Evolutionary conservation across 1,140 invertebrate genomes (phyloP).

Genomic region (Heliconius congener): DNA sequence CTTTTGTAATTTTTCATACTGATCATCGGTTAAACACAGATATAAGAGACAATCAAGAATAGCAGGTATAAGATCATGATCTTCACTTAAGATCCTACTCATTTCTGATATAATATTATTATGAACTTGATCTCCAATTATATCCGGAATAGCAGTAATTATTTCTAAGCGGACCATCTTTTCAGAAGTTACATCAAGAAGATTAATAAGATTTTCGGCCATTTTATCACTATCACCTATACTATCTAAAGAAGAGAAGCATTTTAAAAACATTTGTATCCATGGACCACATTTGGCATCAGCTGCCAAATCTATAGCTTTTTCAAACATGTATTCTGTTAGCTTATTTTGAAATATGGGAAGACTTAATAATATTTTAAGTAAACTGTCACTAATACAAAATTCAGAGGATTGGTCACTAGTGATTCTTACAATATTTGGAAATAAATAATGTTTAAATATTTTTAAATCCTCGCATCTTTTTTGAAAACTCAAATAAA

Average conservation of each 20-base stretch:
- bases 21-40: constrained; percentile 67
- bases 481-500: constrained; percentile 62
- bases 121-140: constrained; percentile 72
- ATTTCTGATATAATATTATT: constrained; percentile 71
- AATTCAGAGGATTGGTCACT: constrained; percentile 54
- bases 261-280: constrained; percentile 74
- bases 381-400: constrained; percentile 57
- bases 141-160: constrained; percentile 77
- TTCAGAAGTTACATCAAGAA: constrained; percentile 69
- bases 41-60: constrained; percentile 76
- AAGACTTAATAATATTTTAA: constrained; percentile 72
- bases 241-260: constrained; percentile 65
- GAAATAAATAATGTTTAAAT: constrained; percentile 71
- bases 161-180: constrained; percentile 72
- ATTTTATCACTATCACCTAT: constrained; percentile 57
- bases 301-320: constrained; percentile 66
- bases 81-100: constrained; percentile 67
- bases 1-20: constrained; percentile 66
- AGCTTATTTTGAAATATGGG: constrained; percentile 69
- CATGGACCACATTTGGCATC: constrained; percentile 60
- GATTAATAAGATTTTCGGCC: constrained; percentile 63
- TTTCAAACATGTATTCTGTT: constrained; percentile 68
- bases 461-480: constrained; percentile 56
- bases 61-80: constrained; percentile 70
- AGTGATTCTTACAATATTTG: constrained; percentile 59